Base-by-base conservation (phyloP, 2,888 invertebrate species). In the Sphaerophoria taeniata region DNA sequence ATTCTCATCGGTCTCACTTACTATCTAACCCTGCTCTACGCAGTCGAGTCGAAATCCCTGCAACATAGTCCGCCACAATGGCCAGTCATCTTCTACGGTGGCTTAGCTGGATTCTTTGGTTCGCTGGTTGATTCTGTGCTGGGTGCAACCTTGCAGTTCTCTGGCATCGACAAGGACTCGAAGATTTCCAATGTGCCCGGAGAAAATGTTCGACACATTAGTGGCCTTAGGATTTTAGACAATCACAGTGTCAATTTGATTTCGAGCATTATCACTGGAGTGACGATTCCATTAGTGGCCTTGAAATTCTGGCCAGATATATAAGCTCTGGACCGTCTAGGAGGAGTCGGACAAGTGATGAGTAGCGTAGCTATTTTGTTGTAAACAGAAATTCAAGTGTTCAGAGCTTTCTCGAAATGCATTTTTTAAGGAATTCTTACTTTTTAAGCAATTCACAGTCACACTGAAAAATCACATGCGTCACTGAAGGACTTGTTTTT, bases 161-260 rank as follows among this genome's bases (percentile, higher is more conserved):
- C 97, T 88, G 98, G 97, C 94, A 90, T 95, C 31, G 94, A 96
- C 89, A 93, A 94, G 85, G 92, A 94, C 80, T 96, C 96, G 6
- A 93, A 93, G 88, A 93, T 98, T 70, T 96, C 97, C 0, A 95
- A 96, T 87, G 93, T 93, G 65, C 95, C 96, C 2, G 96, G 95
- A 63, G 92, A 93, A 81, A 94, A 94, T 33, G 94, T 97, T 0
- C 94, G 94, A 85, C 95, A 96, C 90, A 95, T 98, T 83, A 94
- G 95, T 90, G 98, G 98, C 5, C 91, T 93, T 74, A 94, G 95
- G 88, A 92, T 97, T 65, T 91, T 98, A 55, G 97, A 97, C 90
- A 98, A 98, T 91, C 96, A 98, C 90, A 95, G 96, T 89, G 97
- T 98, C 0, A 98, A 98, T 92, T 93, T 98, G 55, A 93, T 98